A percentile compares a stretch with the other conserved stretches of the same genome.
Conservation (phyloP, 2,113 vertebrate genomes). For the Sitta europaea region DNA sequence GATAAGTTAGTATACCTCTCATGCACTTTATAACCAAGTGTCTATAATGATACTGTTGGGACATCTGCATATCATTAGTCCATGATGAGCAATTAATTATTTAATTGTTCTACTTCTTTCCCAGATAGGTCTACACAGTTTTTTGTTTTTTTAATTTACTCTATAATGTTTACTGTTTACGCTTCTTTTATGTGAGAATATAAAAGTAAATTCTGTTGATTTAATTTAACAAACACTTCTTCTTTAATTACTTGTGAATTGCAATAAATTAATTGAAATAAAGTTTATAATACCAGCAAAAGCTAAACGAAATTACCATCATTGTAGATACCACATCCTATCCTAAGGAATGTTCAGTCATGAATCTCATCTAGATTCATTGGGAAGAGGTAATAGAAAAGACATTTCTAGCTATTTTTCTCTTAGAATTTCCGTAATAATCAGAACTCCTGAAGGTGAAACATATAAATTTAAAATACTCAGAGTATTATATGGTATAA, state of each 20-base stretch:
- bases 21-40: neutral
- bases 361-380: neutral
- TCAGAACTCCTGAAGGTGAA: neutral
- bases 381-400: neutral
- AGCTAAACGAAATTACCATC: neutral
- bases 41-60: neutral
- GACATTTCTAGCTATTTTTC: neutral
- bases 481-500: neutral
- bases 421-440: neutral
- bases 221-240: neutral
- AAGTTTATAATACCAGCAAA: neutral
- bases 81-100: neutral
- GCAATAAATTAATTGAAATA: neutral
- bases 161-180: neutral
- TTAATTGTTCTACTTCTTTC: neutral
- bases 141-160: neutral
- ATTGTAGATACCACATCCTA: neutral
- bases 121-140: neutral
- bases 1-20: neutral
- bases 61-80: neutral
- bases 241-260: neutral
- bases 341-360: accelerated
- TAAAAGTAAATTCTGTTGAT: neutral
- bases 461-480: neutral
- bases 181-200: neutral